phyloP scores from a whole-genome alignment of 2,888 invertebrate genomes.

The Mamestra brassicae region DNA sequence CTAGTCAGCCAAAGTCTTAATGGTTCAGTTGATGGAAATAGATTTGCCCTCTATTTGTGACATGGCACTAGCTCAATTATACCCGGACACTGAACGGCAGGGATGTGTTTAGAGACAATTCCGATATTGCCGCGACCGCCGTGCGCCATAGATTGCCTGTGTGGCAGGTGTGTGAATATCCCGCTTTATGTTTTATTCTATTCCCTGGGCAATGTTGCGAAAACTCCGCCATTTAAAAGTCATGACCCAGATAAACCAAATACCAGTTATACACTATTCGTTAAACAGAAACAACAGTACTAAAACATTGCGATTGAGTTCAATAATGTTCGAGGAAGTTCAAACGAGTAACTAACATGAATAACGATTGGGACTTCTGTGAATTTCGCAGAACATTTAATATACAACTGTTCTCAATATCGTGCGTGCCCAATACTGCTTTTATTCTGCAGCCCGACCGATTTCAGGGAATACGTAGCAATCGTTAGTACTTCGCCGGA shows the following conservation, averaged over 20 bases:
- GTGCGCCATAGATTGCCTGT: too few relatives aligned
- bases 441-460: background rate
- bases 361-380: background rate
- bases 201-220: background rate
- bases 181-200: too few relatives aligned
- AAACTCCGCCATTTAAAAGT: background rate
- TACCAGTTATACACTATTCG: background rate
- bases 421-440: background rate
- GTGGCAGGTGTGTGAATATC: too few relatives aligned
- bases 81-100: too few relatives aligned
- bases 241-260: background rate
- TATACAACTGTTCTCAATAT: background rate
- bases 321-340: background rate
- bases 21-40: too few relatives aligned
- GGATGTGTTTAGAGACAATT: too few relatives aligned
- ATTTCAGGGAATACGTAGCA: background rate
- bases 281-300: background rate
- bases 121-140: too few relatives aligned
- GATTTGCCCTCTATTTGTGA: too few relatives aligned
- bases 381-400: background rate
- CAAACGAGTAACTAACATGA: slow-evolving; percentile 13
- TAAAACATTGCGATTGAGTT: background rate
- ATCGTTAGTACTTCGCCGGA: background rate
- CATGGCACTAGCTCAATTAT: too few relatives aligned
- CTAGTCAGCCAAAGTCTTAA: too few relatives aligned